Percentiles rank a stretch among this genome's conserved stretches.
Conservation (phyloP, 1,140 invertebrate genomes). For the Macrostomum lignano region DNA sequence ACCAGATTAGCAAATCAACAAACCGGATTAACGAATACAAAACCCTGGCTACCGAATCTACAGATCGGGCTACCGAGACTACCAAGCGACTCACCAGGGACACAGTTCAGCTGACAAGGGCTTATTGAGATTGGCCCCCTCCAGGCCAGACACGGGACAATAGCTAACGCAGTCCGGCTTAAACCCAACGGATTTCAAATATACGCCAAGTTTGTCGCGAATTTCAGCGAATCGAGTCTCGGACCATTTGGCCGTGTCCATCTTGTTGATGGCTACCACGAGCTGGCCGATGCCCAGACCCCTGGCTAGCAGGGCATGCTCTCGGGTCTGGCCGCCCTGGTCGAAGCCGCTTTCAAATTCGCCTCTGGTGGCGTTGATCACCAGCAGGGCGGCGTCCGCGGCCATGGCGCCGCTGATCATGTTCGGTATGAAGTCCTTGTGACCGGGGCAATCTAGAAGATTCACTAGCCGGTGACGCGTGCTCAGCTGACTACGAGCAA, state of each 20-base stretch:
- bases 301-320: conserved; percentile 68
- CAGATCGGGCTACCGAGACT: no score
- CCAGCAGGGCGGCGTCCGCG: conserved; percentile 61
- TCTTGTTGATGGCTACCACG: conserved; percentile 32
- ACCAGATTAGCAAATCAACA: no score
- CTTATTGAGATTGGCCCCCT: conserved; percentile 1
- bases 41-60: no score
- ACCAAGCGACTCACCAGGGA: no score
- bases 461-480: conserved; percentile 51
- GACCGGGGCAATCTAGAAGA: conserved; percentile 78
- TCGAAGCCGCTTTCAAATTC: conserved; percentile 98
- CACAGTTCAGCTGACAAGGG: no score
- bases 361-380: conserved; percentile 66
- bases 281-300: conserved; percentile 44
- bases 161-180: conserved; percentile 1
- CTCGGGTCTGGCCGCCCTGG: conserved; percentile 74
- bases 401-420: conserved; percentile 51
- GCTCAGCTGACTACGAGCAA: conserved; percentile 69
- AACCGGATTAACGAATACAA: no score
- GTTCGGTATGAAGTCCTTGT: conserved; percentile 88
- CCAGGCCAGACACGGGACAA: conserved; percentile 1
- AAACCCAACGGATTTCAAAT: not conserved
- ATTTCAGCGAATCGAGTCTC: conserved; percentile 58
- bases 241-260: conserved; percentile 31
- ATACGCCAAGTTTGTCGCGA: conserved; percentile 37